Base-by-base conservation (phyloP, 35 echinoderm and acorn worm genomes). In the Heliocidaris erythrogramma region DNA sequence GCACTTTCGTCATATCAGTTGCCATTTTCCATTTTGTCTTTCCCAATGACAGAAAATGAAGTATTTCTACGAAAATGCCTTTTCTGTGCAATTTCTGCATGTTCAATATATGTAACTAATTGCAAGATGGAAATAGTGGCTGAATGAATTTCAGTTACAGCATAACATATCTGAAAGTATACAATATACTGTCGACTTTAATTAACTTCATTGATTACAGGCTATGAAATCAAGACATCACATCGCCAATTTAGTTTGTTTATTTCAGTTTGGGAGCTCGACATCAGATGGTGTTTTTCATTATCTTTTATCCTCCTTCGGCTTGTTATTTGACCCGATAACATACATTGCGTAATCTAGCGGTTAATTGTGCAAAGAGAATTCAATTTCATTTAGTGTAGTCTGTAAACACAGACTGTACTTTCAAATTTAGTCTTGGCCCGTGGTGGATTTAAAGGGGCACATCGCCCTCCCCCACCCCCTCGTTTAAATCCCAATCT, bases 271-370 rank as follows among this genome's bases (percentile, higher is more conserved):
- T 78, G 65, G 65, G 65, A 78, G 65, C 65, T 78, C 65, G 65
- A 78, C 65, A 78, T 78, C 65, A 78, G 65, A 78, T 78, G n/a
- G 65, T n/a, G 17, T 78, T 78, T 42, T 78, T 21, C 65, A 78
- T 78, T 69, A 69, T 69, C 60, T 17, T 17, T 69, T 69, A 69
- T 69, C 60, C 60, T 69, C 60, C 60, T 69, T 69, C 17, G 17
- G 60, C 24, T 78, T 78, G 65, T 78, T 78, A 78, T 78, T 78
- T 6, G 65, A 78, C 18, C 17, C 65, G 65, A 78, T 78, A 78
- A 78, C 65, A n/a, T 78, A n/a, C 27, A 78, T 78, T 78, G 65
- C 65, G 65, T 78, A 78, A 78, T 78, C 65, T 78, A 78, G 65
- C 65, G 65, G 21, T 78, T 78, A 78, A 78, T 78, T 78, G 65